Conservation (phyloP, 2,113 vertebrate genomes). For the Ovibos moschatus region DNA sequence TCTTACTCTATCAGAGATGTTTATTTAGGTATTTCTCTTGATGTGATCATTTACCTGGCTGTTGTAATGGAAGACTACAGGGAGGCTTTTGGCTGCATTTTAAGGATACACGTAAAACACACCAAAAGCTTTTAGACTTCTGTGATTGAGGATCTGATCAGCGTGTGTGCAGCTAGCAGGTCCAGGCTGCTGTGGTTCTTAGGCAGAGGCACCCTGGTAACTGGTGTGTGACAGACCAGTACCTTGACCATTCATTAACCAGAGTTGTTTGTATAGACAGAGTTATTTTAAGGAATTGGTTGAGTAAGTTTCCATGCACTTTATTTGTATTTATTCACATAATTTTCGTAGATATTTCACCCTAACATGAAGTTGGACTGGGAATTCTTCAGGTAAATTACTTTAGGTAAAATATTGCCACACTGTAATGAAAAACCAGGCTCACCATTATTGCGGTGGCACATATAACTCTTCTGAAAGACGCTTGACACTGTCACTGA, state of each 20-base stretch:
- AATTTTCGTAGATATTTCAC: conserved; percentile 7
- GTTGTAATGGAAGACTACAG: not conserved
- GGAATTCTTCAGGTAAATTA: conserved; percentile 14
- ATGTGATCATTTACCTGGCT: not conserved
- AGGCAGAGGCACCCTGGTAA: not conserved
- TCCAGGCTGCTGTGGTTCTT: not conserved
- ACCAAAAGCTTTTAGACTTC: not conserved
- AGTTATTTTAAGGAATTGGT: conserved; percentile 1
- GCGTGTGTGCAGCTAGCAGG: not conserved
- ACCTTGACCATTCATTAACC: not conserved
- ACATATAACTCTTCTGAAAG: not conserved
- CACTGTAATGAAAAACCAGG: not conserved
- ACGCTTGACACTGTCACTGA: not conserved
- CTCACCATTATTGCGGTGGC: not conserved
- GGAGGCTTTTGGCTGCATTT: not conserved
- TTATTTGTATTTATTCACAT: not conserved
- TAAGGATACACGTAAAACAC: not conserved
- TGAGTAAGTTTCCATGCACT: not conserved
- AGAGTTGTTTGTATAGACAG: not conserved
- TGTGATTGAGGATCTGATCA: not conserved
- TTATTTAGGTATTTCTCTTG: not conserved
- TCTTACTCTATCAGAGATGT: not conserved
- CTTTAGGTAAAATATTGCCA: not conserved
- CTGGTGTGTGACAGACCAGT: not conserved
- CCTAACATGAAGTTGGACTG: not conserved